Evolutionary conservation across 2,113 vertebrate species (phyloP).

Genomic region (Muntiacus reevesi): DNA sequence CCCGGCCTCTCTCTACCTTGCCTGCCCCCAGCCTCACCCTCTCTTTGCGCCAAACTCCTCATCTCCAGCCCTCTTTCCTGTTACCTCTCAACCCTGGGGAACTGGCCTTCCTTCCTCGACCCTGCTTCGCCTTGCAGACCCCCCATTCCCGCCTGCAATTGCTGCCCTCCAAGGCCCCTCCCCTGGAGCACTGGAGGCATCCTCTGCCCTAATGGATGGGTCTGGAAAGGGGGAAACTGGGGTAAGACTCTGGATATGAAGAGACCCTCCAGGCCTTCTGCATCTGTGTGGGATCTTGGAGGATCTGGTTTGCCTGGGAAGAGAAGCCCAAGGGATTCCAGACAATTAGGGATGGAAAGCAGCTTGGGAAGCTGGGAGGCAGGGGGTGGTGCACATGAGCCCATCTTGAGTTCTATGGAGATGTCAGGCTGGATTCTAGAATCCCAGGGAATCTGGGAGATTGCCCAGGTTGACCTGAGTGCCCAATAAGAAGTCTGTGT

Average conservation of each 20-base stretch:
- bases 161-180: slow-evolving; percentile 55
- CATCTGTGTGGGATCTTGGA: slow-evolving; percentile 53
- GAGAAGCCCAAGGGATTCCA: slow-evolving; percentile 43
- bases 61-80: slow-evolving; percentile 21
- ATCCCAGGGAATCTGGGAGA: slow-evolving; percentile 14
- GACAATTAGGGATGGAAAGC: slow-evolving; percentile 51
- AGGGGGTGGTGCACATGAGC: background rate
- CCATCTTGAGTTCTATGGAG: slow-evolving; percentile 22
- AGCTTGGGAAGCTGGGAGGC: background rate
- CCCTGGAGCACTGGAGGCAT: slow-evolving; percentile 53
- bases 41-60: slow-evolving; percentile 43
- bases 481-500: background rate
- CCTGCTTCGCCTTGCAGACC: slow-evolving; percentile 59
- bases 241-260: slow-evolving; percentile 46
- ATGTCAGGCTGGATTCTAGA: slow-evolving; percentile 50
- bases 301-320: slow-evolving; percentile 65
- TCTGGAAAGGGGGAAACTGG: slow-evolving; percentile 57
- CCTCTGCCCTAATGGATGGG: slow-evolving; percentile 36
- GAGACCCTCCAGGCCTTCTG: slow-evolving; percentile 46
- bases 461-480: slow-evolving; percentile 1
- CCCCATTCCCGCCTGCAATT: slow-evolving; percentile 54
- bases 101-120: slow-evolving; percentile 54
- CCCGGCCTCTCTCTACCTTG: slow-evolving; percentile 44
- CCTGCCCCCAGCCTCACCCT: slow-evolving; percentile 65
- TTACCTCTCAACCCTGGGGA: slow-evolving; percentile 47